These are phyloP conservation scores for Rosalia funebris DNA, from an alignment of 2,888 invertebrate species.

Conservation along the genomic window DNA sequence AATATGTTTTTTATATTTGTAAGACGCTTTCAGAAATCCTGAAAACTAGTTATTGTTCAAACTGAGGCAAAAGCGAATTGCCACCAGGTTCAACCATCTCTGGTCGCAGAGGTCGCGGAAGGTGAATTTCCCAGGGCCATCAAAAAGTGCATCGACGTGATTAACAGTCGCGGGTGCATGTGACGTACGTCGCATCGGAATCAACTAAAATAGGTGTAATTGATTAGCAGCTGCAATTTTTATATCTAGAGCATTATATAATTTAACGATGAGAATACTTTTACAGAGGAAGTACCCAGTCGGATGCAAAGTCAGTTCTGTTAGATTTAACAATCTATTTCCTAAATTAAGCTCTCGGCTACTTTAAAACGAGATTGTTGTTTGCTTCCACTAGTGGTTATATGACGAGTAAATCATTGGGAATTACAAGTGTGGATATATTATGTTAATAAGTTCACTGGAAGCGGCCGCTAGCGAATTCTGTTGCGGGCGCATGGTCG, in stretches of 20 bases:
- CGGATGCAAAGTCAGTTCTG: slow-evolving; percentile 65
- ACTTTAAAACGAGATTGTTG: slow-evolving; percentile 58
- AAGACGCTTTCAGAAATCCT: too few relatives aligned
- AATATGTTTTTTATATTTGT: too few relatives aligned
- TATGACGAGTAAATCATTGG: slow-evolving; percentile 19
- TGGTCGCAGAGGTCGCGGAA: too few relatives aligned
- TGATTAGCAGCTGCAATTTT: slow-evolving; percentile 60
- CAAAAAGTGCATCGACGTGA: too few relatives aligned
- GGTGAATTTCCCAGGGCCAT: too few relatives aligned
- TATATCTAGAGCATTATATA: slow-evolving; percentile 65
- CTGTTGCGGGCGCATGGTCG: neutral
- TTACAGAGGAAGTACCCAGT: slow-evolving; percentile 65
- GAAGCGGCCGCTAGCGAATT: slow-evolving; percentile 22
- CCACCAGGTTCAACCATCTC: too few relatives aligned
- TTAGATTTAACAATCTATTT: slow-evolving; percentile 66
- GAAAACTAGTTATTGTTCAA: too few relatives aligned
- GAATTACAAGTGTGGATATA: slow-evolving; percentile 30
- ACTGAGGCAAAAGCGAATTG: too few relatives aligned
- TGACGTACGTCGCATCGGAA: slow-evolving; percentile 3
- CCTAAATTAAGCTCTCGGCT: slow-evolving; percentile 64
- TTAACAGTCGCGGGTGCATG: slow-evolving; percentile 1
- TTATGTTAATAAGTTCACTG: slow-evolving; percentile 37
- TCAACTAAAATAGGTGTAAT: slow-evolving; percentile 37
- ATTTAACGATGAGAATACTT: slow-evolving; percentile 64
- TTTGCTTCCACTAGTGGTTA: slow-evolving; percentile 42